phyloP scores from a whole-genome alignment of 2,113 vertebrate genomes.

The Seriola aureovittata region DNA sequence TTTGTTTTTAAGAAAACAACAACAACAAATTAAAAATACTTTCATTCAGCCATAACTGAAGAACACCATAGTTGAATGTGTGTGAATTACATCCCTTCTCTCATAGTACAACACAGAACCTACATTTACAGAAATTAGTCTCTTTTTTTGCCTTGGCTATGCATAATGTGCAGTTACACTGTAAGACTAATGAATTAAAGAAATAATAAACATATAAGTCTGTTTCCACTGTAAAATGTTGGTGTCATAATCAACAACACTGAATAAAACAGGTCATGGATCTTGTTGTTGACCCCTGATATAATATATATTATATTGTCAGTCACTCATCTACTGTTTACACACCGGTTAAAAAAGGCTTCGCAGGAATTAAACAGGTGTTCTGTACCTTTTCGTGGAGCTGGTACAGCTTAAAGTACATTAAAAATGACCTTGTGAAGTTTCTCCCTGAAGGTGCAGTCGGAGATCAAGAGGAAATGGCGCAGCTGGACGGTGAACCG shows the following conservation, averaged over 20 bases:
- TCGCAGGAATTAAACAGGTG: neutral
- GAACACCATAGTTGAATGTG: neutral
- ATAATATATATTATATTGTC: no score
- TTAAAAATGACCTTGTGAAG: slow-evolving; percentile 90
- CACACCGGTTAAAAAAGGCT: no score
- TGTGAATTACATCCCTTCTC: neutral
- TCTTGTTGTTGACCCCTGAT: no score
- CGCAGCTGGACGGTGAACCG: slow-evolving; percentile 99
- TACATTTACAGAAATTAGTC: neutral
- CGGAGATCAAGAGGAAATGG: slow-evolving; percentile 99
- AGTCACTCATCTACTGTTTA: no score
- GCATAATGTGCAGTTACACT: neutral
- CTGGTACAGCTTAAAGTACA: slow-evolving; percentile 84
- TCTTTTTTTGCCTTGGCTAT: neutral
- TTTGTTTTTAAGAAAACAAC: neutral
- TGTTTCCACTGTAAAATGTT: neutral
- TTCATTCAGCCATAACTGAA: neutral
- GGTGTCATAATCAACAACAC: neutral
- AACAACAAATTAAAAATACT: neutral
- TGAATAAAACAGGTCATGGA: neutral
- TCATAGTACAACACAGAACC: neutral
- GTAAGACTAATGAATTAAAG: neutral
- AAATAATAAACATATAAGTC: neutral
- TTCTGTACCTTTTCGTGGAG: slow-evolving; percentile 72
- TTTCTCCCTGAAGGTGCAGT: slow-evolving; percentile 98